Percentiles rank a stretch among this genome's conserved stretches.
Conservation (phyloP, 1,140 invertebrate species). For the Catajapyx aquilonaris region DNA sequence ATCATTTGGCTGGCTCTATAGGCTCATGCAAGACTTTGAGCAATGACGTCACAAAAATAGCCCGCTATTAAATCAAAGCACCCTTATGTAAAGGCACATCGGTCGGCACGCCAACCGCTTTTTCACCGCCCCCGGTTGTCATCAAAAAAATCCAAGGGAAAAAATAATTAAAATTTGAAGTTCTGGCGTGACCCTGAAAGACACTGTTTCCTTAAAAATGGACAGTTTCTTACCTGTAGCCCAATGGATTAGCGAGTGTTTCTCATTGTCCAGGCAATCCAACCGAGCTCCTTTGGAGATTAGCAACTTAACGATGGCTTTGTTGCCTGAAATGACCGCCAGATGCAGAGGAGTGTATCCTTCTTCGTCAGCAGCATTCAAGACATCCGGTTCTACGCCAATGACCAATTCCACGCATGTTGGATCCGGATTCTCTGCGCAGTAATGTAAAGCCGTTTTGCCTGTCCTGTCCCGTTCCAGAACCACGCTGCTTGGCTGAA, state of each 20-base stretch:
- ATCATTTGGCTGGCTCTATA: too few relatives aligned
- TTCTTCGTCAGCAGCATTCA: constrained; percentile 68
- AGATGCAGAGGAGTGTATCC: constrained; percentile 84
- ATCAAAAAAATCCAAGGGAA: too few relatives aligned
- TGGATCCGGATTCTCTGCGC: constrained; percentile 43
- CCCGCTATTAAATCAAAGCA: too few relatives aligned
- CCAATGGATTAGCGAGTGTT: constrained; percentile 95
- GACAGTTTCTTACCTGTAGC: constrained; percentile 53
- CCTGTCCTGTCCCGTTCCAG: constrained; percentile 52
- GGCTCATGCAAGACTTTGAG: too few relatives aligned
- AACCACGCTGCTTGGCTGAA: constrained; percentile 29
- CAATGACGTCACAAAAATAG: too few relatives aligned
- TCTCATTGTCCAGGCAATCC: constrained; percentile 72
- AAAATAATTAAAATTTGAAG: too few relatives aligned
- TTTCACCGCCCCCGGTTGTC: too few relatives aligned
- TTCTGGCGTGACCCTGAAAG: too few relatives aligned
- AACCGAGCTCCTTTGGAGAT: constrained; percentile 66
- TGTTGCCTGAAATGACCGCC: constrained; percentile 76
- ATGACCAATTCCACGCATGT: constrained; percentile 41
- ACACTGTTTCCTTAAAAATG: too few relatives aligned
- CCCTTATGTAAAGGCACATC: too few relatives aligned
- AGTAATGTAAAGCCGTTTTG: constrained; percentile 81
- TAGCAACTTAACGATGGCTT: constrained; percentile 54
- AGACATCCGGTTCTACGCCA: constrained; percentile 44
- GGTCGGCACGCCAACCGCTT: too few relatives aligned